Evolutionary conservation across 2,888 invertebrate species (phyloP).

Genomic region (Aquatica leii): DNA sequence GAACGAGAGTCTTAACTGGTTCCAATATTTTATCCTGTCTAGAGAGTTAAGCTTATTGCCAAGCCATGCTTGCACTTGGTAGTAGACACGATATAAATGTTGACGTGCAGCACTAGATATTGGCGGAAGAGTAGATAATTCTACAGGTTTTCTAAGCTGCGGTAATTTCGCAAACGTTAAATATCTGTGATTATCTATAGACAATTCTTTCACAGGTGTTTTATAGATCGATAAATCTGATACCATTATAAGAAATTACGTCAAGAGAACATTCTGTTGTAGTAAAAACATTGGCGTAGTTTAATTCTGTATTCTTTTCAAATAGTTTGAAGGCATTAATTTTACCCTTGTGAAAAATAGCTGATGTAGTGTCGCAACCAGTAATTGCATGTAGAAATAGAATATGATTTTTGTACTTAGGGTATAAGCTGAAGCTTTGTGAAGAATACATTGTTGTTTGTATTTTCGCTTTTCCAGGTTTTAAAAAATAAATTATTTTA

Average conservation of each 20-base stretch:
- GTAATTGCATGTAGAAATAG: constrained; percentile 38
- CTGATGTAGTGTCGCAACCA: constrained; percentile 37
- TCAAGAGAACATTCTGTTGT: constrained; percentile 3
- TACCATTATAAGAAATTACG: constrained; percentile 4
- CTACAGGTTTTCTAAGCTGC: too few relatives aligned
- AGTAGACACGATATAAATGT: too few relatives aligned
- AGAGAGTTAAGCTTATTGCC: background rate
- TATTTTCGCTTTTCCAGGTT: too few relatives aligned
- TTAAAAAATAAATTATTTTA: too few relatives aligned
- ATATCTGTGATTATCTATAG: too few relatives aligned
- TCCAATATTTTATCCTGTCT: constrained; percentile 2
- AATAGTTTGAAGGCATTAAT: constrained; percentile 42
- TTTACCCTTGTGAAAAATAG: constrained; percentile 42
- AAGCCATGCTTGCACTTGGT: constrained; percentile 2
- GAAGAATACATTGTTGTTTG: too few relatives aligned
- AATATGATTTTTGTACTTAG: too few relatives aligned
- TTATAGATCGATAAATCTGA: constrained; percentile 13
- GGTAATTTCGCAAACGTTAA: too few relatives aligned
- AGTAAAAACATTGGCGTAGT: constrained; percentile 12
- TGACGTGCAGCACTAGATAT: too few relatives aligned
- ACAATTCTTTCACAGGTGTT: background rate
- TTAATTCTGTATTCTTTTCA: constrained; percentile 31
- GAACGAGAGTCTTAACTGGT: background rate
- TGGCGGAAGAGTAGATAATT: too few relatives aligned
- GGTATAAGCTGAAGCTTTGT: too few relatives aligned